A percentile compares a stretch with the other conserved stretches of the same genome.
Evolutionary conservation across 2,888 invertebrate genomes (phyloP).

Genomic region (Cosmia trapezina): DNA sequence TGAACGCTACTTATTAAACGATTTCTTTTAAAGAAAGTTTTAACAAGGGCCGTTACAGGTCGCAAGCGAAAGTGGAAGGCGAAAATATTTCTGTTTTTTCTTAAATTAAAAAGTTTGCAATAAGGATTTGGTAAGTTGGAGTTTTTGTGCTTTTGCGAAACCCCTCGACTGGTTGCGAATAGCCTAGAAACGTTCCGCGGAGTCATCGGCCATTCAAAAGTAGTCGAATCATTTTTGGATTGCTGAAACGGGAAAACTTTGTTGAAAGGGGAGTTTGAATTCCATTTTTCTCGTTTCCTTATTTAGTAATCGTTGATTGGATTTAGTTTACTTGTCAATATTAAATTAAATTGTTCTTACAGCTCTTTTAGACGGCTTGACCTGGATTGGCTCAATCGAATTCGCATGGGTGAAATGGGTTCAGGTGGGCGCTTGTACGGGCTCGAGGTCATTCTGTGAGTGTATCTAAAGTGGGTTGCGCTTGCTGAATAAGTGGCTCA

Average conservation of each 20-base stretch:
- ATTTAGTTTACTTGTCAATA: slow-evolving; percentile 30
- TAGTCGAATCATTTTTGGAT: slow-evolving; percentile 55
- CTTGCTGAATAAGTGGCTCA: slow-evolving; percentile 54
- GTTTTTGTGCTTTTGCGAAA: slow-evolving; percentile 42
- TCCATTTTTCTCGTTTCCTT: slow-evolving; percentile 43
- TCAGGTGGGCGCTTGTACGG: slow-evolving; percentile 59
- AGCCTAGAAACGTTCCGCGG: slow-evolving; percentile 37
- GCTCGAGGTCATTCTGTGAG: slow-evolving; percentile 54
- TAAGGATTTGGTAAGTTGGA: slow-evolving; percentile 52
- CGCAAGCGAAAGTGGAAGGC: slow-evolving; percentile 58
- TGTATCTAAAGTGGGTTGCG: slow-evolving; percentile 58
- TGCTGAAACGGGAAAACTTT: slow-evolving; percentile 46
- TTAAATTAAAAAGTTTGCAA: slow-evolving; percentile 73
- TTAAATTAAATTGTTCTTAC: slow-evolving; percentile 43
- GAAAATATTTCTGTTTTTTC: slow-evolving; percentile 66
- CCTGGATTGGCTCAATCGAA: slow-evolving; percentile 61
- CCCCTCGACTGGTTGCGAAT: slow-evolving; percentile 42
- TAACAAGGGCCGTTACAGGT: slow-evolving; percentile 68
- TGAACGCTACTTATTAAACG: slow-evolving; percentile 43
- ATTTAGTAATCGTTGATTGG: slow-evolving; percentile 43
- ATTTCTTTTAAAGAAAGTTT: slow-evolving; percentile 65
- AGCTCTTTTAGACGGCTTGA: slow-evolving; percentile 52
- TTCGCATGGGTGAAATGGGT: slow-evolving; percentile 39
- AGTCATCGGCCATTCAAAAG: slow-evolving; percentile 54
- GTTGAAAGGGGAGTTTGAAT: slow-evolving; percentile 36